Conservation (phyloP, 2,797 vertebrate species). For the Manis javanica region DNA sequence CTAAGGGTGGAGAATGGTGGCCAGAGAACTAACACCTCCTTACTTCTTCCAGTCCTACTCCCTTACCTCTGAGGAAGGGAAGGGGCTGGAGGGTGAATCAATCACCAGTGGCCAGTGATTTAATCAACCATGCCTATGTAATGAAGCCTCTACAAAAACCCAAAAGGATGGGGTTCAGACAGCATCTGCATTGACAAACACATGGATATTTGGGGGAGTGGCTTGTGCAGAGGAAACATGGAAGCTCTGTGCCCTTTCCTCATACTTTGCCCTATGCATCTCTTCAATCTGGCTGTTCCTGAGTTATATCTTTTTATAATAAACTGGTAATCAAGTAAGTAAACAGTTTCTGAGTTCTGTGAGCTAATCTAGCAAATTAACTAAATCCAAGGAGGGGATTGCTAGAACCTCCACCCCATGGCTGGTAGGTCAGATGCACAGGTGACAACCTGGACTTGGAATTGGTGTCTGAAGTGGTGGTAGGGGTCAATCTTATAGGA, state of each 20-base stretch:
- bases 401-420: background rate
- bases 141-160: background rate
- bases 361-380: background rate
- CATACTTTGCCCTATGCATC: background rate
- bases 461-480: background rate
- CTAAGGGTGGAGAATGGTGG: background rate
- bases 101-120: background rate
- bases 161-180: background rate
- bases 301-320: background rate
- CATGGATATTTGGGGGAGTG: background rate
- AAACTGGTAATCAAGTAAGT: background rate
- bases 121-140: background rate
- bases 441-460: background rate
- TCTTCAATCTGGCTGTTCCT: background rate
- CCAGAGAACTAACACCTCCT: background rate
- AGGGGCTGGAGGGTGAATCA: background rate
- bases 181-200: background rate
- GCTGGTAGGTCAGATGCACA: background rate
- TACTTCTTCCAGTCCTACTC: background rate
- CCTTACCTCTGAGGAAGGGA: background rate
- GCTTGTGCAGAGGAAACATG: no score
- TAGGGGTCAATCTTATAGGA: background rate
- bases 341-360: background rate
- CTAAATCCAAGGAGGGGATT: background rate
- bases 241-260: background rate